A percentile compares a stretch with the other conserved stretches of the same genome.
Conservation (phyloP, 2,113 vertebrate species). For the Ophiodon elongatus region DNA sequence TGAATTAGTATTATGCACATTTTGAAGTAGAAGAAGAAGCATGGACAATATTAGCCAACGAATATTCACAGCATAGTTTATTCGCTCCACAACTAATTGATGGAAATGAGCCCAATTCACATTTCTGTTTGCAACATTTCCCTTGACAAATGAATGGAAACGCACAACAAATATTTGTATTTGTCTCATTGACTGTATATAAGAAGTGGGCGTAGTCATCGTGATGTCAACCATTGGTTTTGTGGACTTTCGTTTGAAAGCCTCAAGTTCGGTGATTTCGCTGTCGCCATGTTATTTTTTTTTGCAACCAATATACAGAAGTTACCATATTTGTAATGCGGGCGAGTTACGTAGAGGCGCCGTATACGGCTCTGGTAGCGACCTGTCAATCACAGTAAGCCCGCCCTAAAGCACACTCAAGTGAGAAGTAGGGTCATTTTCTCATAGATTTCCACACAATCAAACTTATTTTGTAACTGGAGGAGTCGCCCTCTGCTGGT, state of each 20-base stretch:
- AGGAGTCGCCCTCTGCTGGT: not conserved
- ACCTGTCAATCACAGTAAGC: conserved; percentile 5
- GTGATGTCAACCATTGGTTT: not conserved
- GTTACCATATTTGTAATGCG: not conserved
- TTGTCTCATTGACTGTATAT: not conserved
- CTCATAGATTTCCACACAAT: not conserved
- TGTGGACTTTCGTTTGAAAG: not conserved
- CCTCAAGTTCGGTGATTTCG: not conserved
- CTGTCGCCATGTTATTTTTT: not conserved
- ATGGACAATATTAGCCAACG: not conserved
- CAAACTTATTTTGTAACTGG: not conserved
- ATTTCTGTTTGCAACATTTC: not conserved
- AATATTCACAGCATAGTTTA: not conserved
- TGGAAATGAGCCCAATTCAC: too few relatives aligned
- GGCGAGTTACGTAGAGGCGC: not conserved
- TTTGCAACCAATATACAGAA: not conserved
- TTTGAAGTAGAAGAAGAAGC: not conserved
- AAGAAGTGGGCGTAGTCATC: too few relatives aligned
- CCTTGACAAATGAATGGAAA: too few relatives aligned
- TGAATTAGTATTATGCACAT: not conserved
- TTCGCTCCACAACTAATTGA: not conserved
- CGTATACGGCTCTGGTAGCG: not conserved
- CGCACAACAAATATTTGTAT: not conserved
- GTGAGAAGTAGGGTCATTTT: not conserved
- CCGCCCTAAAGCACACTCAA: not conserved